Conservation (phyloP, 2,113 vertebrate species). For the Gavialis gangeticus region DNA sequence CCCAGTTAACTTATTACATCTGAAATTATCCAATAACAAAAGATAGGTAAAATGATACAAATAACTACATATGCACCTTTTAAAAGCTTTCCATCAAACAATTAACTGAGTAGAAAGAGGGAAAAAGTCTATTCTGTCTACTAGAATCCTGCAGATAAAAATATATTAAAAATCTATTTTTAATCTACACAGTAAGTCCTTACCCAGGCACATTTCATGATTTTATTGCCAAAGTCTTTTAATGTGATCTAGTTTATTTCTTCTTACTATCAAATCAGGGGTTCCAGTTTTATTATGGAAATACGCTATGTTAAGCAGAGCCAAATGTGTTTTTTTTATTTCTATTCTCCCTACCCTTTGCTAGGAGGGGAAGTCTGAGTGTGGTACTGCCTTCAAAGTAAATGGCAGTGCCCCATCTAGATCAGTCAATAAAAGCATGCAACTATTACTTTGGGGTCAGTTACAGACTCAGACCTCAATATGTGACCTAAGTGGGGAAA, state of each 20-base stretch:
- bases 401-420: background rate
- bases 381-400: background rate
- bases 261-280: background rate
- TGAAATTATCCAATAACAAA: background rate
- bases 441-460: fast-evolving
- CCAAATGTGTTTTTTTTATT: background rate
- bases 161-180: background rate
- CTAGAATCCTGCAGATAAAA: background rate
- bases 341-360: background rate
- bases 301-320: background rate
- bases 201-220: background rate
- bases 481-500: background rate
- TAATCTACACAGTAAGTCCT: background rate
- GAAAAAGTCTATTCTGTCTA: background rate
- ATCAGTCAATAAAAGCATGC: background rate
- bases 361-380: background rate
- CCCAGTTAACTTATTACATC: conserved; percentile 43
- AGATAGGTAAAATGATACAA: background rate
- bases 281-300: background rate
- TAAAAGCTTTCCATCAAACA: background rate
- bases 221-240: conserved; percentile 12
- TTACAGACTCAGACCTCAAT: background rate
- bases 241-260: background rate
- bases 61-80: background rate
- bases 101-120: background rate